Evolutionary conservation across 2,888 invertebrate species (phyloP), one percentile per base, ranked within the genome.

Genomic region (Microctonus hyperodae): DNA sequence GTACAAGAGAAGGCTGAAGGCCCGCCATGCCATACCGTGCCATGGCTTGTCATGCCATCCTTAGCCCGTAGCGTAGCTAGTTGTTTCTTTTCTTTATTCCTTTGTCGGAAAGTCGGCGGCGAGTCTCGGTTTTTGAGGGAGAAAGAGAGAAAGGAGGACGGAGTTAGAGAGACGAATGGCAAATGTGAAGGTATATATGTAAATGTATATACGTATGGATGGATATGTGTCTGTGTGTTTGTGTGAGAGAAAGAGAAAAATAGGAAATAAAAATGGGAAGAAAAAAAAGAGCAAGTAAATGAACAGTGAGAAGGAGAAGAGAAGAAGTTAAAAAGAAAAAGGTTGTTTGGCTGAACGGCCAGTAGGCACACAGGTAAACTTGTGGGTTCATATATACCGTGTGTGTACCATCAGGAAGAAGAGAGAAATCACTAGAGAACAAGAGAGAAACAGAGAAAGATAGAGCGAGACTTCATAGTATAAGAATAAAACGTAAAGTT

Each of bases 11-110:
- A 76, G 78, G 74, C 74, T 79, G 75, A 74, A 65, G 69, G 56
- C 70, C 66, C 59, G 72, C 73, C 74, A 75, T 75, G 75, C 74
- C 74, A 71, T 74, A 76, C 73, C 74, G 69, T 71, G 75, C 59
- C 71, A 69, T 68, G 69, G 68, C 72, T 68, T 69, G 71, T 70
- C 73, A 69, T 73, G 79, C 79, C 74, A 72, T 75, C 74, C 72
- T 71, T 66, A 44, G 64, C 63, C 51, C 58, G 50, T 70, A 70
- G 71, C 71, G 71, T 78, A 76, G 79, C 79, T 80, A 81, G 81
- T 81, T 80, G 81, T 82, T 82, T 81, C 81, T 81, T 82, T 82
- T 82, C 81, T 82, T 82, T 81, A 81, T 81, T 81, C 81, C 82
- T 81, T 82, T 82, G 81, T 82, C 81, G 81, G 81, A 81, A 82